These are phyloP conservation scores for Strigamia crassipes DNA, from an alignment of 2,888 invertebrate species.

Conservation along the genomic window DNA sequence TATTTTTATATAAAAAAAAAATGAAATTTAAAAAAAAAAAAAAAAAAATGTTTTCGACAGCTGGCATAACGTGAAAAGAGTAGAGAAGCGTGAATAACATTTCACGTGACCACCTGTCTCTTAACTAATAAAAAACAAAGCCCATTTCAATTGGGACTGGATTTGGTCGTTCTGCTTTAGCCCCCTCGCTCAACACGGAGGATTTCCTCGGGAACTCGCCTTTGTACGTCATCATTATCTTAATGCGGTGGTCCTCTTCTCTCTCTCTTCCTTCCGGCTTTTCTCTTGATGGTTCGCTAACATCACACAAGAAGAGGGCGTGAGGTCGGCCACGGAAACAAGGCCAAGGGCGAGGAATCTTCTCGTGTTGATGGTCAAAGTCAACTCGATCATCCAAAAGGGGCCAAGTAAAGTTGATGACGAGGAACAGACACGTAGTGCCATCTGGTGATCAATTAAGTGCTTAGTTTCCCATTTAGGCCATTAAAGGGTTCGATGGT, in stretches of 20 bases:
- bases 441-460: constrained; percentile 14
- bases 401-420: not conserved
- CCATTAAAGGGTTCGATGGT: constrained; percentile 18
- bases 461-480: not conserved
- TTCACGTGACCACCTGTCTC: not conserved
- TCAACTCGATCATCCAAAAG: not conserved
- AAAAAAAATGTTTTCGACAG: not conserved
- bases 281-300: constrained; percentile 33
- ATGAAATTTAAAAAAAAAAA: not conserved
- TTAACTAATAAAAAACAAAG: not conserved
- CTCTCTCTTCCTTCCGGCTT: constrained; percentile 37
- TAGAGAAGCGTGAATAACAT: not conserved
- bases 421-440: not conserved
- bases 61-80: not conserved
- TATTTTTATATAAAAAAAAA: not conserved
- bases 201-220: constrained; percentile 35
- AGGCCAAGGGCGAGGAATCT: constrained; percentile 41
- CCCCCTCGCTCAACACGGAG: not conserved
- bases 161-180: constrained; percentile 2
- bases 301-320: constrained; percentile 23
- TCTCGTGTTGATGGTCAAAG: constrained; percentile 12
- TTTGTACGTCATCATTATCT: constrained; percentile 40
- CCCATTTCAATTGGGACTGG: not conserved
- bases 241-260: constrained; percentile 35
- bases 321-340: constrained; percentile 35